Evolutionary conservation across 2,888 invertebrate species (phyloP), one percentile per base, ranked within the genome.

Genomic region (Pogonocherus hispidulus): DNA sequence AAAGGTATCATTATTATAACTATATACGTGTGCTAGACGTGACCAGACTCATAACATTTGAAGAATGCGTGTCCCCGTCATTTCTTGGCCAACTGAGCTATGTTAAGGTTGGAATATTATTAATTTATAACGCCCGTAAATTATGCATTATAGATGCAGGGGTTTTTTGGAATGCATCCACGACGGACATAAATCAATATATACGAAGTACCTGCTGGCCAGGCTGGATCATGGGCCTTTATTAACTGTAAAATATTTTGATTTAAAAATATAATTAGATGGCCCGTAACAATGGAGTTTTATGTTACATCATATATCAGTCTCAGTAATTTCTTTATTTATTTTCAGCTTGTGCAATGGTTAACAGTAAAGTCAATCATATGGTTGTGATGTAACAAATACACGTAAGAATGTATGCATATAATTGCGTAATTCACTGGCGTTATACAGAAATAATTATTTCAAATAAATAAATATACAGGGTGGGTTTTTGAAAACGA

Each of bases 1-100:
- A 27, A 78, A 76, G 76, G 78, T 80, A 80, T 80, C 78, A 79
- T 80, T 79, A 80, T 79, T 77, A 76, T 79, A 78, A 80, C 79
- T 79, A 79, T 78, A 76, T 74, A 75, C 78, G 78, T 78, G 76
- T 77, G 74, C 75, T 68, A 76, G 75, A 80, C 78, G 79, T 80
- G 79, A 80, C 76, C 76, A 67, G 79, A 77, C 74, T 80, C 63
- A 69, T 78, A 79, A 77, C 74, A 79, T 80, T 75, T 71, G 64
- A 71, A 72, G 80, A 80, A 80, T 80, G 78, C 75, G 74, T 72
- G 69, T 63, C 67, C 47, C 18, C 32, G 46, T 32, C 49, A 18
- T 20, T 27, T n/a, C 37, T 37, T 20, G 20, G 62, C 51, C 62
- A 62, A 63, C 44, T 66, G 63, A 63, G 69, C 65, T 69, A 73